Evolutionary conservation across 2,888 invertebrate species (phyloP).

Genomic region (Drosophila falleni): DNA sequence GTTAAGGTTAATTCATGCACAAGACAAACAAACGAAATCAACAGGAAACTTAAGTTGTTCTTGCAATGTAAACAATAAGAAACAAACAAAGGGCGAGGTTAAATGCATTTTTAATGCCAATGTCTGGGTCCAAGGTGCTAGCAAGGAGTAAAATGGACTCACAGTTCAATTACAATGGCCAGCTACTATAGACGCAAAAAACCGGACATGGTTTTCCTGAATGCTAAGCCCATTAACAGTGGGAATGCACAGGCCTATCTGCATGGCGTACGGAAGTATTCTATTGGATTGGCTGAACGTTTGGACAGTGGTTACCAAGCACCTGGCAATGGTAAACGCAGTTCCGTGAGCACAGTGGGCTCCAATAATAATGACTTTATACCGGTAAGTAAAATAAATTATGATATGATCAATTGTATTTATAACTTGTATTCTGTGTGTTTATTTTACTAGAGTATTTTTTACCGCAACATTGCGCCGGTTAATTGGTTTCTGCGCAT

Average conservation of each 20-base stretch:
- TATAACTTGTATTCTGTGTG: not conserved
- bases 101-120: slow-evolving; percentile 65
- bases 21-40: slow-evolving; percentile 76
- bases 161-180: slow-evolving; percentile 76
- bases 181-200: slow-evolving; percentile 80
- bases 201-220: slow-evolving; percentile 82
- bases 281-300: slow-evolving; percentile 77
- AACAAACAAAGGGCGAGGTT: slow-evolving; percentile 61
- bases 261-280: slow-evolving; percentile 77
- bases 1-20: slow-evolving; percentile 78
- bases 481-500: slow-evolving; percentile 86
- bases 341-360: slow-evolving; percentile 72
- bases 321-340: slow-evolving; percentile 61
- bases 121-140: slow-evolving; percentile 33
- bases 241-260: slow-evolving; percentile 70
- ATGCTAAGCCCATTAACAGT: slow-evolving; percentile 82
- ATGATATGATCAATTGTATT: not conserved
- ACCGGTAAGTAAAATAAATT: slow-evolving; percentile 55
- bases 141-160: slow-evolving; percentile 20
- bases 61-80: slow-evolving; percentile 54
- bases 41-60: slow-evolving; percentile 73
- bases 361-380: slow-evolving; percentile 76
- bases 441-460: slow-evolving; percentile 78
- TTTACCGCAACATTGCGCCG: slow-evolving; percentile 86
- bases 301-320: slow-evolving; percentile 72